These are phyloP conservation scores for Thera obeliscata DNA, from an alignment of 2,888 invertebrate genomes.

Conservation along the genomic window DNA sequence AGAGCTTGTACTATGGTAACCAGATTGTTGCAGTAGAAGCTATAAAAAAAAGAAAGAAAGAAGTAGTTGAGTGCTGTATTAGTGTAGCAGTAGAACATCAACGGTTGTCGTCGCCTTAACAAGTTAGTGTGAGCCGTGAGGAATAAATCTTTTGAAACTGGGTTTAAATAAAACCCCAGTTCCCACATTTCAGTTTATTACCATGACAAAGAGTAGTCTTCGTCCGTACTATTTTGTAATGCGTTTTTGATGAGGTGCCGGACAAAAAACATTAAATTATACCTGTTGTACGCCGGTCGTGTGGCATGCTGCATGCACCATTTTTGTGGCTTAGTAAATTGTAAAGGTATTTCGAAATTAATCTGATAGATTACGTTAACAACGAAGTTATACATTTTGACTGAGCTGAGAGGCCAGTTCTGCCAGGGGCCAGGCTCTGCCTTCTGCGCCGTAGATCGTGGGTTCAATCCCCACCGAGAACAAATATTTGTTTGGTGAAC, in stretches of 20 bases:
- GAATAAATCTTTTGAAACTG: slow-evolving; percentile 1
- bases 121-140: too few relatives aligned
- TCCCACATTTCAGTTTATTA: slow-evolving; percentile 45
- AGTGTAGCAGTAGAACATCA: too few relatives aligned
- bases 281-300: slow-evolving; percentile 16
- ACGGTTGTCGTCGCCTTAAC: background rate
- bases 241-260: slow-evolving; percentile 60
- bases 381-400: too few relatives aligned
- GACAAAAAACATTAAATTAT: slow-evolving; percentile 43
- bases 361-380: background rate
- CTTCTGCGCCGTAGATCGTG: too few relatives aligned
- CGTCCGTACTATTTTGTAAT: slow-evolving; percentile 48
- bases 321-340: slow-evolving; percentile 3
- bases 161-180: slow-evolving; percentile 11
- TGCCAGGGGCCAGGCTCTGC: too few relatives aligned
- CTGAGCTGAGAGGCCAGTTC: too few relatives aligned
- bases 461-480: too few relatives aligned
- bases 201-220: slow-evolving; percentile 44
- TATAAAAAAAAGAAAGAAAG: too few relatives aligned
- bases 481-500: too few relatives aligned
- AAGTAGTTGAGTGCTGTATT: too few relatives aligned
- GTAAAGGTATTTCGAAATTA: background rate
- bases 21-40: too few relatives aligned
- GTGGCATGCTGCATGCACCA: background rate
- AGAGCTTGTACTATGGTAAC: too few relatives aligned